These are phyloP conservation scores for Condylura cristata DNA, from an alignment of 2,113 vertebrate genomes.

Conservation along the genomic window DNA sequence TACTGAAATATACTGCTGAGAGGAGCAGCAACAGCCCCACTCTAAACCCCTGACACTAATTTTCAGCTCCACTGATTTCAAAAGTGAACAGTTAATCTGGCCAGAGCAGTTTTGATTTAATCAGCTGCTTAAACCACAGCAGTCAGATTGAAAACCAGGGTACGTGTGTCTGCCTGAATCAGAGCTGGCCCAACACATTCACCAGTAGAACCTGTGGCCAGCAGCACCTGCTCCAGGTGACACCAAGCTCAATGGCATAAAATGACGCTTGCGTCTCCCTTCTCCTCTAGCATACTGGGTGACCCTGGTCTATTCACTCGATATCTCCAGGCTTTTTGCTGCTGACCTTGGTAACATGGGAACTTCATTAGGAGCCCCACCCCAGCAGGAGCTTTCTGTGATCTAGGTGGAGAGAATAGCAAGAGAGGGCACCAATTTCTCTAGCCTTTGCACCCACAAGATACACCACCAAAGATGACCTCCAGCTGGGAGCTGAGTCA, in stretches of 20 bases:
- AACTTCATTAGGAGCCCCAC: background rate
- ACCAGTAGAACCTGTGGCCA: background rate
- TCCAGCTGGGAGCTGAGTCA: background rate
- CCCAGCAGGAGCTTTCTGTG: background rate
- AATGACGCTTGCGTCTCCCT: background rate
- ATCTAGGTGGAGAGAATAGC: background rate
- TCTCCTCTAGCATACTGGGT: conserved; percentile 15
- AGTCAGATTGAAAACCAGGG: conserved; percentile 26
- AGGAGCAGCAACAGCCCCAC: too few relatives aligned
- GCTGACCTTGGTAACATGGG: conserved; percentile 25
- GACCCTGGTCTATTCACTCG: background rate
- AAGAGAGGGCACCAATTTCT: background rate
- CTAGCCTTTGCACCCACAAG: background rate
- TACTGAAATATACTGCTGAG: too few relatives aligned
- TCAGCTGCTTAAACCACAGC: conserved; percentile 33
- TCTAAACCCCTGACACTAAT: conserved; percentile 22
- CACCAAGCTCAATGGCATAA: background rate
- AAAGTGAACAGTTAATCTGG: conserved; percentile 36
- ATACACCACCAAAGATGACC: background rate
- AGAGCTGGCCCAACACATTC: background rate
- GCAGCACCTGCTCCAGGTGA: background rate
- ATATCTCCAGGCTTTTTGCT: background rate
- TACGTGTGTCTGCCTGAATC: background rate
- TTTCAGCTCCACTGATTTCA: conserved; percentile 42
- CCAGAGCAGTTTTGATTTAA: conserved; percentile 38